A percentile compares a stretch with the other conserved stretches of the same genome.
These are phyloP conservation scores for Brachyopa scutellaris DNA, from an alignment of 2,888 invertebrate species.

Conservation along the genomic window DNA sequence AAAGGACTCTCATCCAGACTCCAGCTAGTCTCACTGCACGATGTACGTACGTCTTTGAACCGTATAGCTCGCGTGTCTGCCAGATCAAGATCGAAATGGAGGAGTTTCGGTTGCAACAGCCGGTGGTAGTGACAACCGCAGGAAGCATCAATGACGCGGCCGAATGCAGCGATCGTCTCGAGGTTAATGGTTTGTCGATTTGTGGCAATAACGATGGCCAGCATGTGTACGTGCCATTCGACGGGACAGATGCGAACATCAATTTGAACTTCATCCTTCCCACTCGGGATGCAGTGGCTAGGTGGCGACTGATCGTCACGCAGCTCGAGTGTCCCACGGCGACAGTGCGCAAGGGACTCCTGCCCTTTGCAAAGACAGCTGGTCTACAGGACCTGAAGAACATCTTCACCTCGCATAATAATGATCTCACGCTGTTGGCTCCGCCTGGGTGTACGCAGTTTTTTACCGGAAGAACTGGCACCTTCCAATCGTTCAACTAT, in stretches of 20 bases:
- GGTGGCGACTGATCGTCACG: constrained; percentile 85
- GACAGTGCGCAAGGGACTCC: constrained; percentile 61
- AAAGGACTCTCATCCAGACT: constrained; percentile 78
- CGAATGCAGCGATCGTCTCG: constrained; percentile 77
- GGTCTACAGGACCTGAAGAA: constrained; percentile 77
- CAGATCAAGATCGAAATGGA: constrained; percentile 79
- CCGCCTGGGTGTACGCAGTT: constrained; percentile 87
- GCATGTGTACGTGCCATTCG: constrained; percentile 82
- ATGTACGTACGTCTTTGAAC: constrained; percentile 79
- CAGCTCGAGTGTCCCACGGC: constrained; percentile 84
- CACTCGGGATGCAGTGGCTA: constrained; percentile 77
- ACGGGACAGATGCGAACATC: constrained; percentile 76
- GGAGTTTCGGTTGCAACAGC: constrained; percentile 77
- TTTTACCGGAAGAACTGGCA: constrained; percentile 84
- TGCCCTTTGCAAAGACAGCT: constrained; percentile 74
- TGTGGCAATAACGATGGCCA: constrained; percentile 86
- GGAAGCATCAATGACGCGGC: constrained; percentile 59
- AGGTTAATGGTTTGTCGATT: constrained; percentile 78
- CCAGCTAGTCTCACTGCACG: constrained; percentile 73
- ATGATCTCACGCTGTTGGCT: constrained; percentile 80
- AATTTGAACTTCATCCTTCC: constrained; percentile 82
- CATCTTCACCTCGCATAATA: constrained; percentile 76
- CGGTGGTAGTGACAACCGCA: constrained; percentile 24
- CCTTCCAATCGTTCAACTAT: constrained; percentile 85
- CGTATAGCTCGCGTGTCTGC: constrained; percentile 78